Evolutionary conservation across 2,888 invertebrate species (phyloP).

Genomic region (Aspidiotus destructor): DNA sequence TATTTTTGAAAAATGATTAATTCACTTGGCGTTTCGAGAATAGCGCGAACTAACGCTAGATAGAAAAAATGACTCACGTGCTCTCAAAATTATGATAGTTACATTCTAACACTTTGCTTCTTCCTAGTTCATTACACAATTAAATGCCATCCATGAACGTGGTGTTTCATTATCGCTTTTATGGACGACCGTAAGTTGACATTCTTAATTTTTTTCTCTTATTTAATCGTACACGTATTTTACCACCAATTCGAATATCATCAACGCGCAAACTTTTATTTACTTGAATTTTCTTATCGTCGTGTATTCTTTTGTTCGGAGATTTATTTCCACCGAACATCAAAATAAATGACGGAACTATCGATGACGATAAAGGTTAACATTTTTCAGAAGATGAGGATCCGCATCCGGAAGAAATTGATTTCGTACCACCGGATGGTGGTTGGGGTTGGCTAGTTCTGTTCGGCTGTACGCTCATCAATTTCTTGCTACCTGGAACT

Average conservation of each 20-base stretch:
- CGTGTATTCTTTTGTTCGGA: too few relatives aligned
- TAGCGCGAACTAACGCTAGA: too few relatives aligned
- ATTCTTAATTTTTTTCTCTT: background rate
- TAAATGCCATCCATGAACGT: background rate
- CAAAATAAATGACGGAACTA: background rate
- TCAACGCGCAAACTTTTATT: background rate
- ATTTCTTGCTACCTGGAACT: conserved; percentile 74
- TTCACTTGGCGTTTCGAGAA: too few relatives aligned
- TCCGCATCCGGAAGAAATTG: conserved; percentile 15
- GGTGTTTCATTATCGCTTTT: background rate
- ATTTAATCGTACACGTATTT: background rate
- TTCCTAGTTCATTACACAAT: background rate
- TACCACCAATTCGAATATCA: background rate
- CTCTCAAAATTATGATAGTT: too few relatives aligned
- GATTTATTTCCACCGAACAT: background rate
- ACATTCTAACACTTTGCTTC: background rate
- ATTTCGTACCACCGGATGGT: conserved; percentile 53
- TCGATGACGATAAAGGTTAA: background rate
- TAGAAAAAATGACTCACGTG: too few relatives aligned
- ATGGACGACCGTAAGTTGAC: background rate
- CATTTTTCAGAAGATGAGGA: background rate
- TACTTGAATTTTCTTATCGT: too few relatives aligned
- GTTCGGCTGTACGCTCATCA: conserved; percentile 67
- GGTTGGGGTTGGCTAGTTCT: conserved; percentile 67
- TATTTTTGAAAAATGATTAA: too few relatives aligned